These are phyloP conservation scores for Perccottus glenii DNA, from an alignment of 2,113 vertebrate genomes.

Conservation along the genomic window DNA sequence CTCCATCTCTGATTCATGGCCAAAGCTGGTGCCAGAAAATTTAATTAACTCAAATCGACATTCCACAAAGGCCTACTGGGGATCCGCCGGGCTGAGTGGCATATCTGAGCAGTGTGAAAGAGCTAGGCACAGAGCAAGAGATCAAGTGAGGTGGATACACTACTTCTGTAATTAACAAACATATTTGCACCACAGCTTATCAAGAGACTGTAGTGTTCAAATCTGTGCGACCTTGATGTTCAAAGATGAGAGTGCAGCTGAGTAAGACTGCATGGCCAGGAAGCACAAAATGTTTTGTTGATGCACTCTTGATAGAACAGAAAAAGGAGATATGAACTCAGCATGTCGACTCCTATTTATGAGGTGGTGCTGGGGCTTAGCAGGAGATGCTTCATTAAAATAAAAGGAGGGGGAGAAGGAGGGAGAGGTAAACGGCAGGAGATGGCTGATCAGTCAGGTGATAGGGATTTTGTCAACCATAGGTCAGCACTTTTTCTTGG, in stretches of 20 bases:
- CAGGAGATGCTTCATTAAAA: slow-evolving; percentile 50
- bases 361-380: slow-evolving; percentile 38
- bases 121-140: neutral
- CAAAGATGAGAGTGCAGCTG: neutral
- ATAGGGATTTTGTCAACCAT: slow-evolving; percentile 68
- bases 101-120: slow-evolving; percentile 38
- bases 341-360: slow-evolving; percentile 23
- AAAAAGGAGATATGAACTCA: slow-evolving; percentile 30
- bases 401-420: slow-evolving; percentile 12
- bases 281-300: slow-evolving; percentile 25
- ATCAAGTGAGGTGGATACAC: slow-evolving; percentile 15
- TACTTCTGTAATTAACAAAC: neutral
- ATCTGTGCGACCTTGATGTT: neutral
- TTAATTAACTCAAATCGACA: slow-evolving; percentile 76
- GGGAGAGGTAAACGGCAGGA: slow-evolving; percentile 26
- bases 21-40: slow-evolving; percentile 69
- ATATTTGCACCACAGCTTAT: no score
- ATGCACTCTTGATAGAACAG: slow-evolving; percentile 22
- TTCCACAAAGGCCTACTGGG: slow-evolving; percentile 64
- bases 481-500: slow-evolving; percentile 60
- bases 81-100: slow-evolving; percentile 40
- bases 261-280: neutral
- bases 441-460: slow-evolving; percentile 69
- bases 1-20: slow-evolving; percentile 54
- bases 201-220: no score